Evolutionary conservation across 2,888 invertebrate species (phyloP).

Genomic region (Orthonevra nobilis): DNA sequence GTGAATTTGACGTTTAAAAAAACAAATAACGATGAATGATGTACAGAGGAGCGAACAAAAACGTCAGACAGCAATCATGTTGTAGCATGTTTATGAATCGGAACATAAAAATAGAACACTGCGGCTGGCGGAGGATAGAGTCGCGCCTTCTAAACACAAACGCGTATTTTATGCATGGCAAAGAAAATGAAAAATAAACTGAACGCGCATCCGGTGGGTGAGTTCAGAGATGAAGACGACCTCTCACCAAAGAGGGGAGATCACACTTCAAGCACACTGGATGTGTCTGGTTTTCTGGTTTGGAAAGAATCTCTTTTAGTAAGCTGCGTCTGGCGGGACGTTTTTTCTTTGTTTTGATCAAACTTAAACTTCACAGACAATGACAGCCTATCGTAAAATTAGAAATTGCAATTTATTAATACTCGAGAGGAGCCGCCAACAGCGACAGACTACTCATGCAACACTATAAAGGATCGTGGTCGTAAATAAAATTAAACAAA

Average conservation of each 20-base stretch:
- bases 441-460: too few relatives aligned
- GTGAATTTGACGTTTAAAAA: slow-evolving; percentile 52
- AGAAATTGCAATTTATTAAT: slow-evolving; percentile 55
- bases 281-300: slow-evolving; percentile 44
- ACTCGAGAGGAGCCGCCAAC: not conserved
- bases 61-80: slow-evolving; percentile 31
- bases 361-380: too few relatives aligned
- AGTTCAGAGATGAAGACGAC: slow-evolving; percentile 24
- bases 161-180: slow-evolving; percentile 38
- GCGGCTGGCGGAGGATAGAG: too few relatives aligned
- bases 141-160: slow-evolving; percentile 5
- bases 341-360: slow-evolving; percentile 51
- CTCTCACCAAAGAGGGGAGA: not conserved
- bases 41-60: slow-evolving; percentile 5
- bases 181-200: slow-evolving; percentile 61
- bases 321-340: too few relatives aligned
- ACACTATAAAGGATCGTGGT: slow-evolving; percentile 25
- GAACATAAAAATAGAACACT: slow-evolving; percentile 55
- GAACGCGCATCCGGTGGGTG: slow-evolving; percentile 65
- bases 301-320: slow-evolving; percentile 9
- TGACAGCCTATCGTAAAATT: slow-evolving; percentile 36
- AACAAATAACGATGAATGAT: slow-evolving; percentile 54
- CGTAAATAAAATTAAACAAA: slow-evolving; percentile 26
- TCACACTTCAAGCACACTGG: slow-evolving; percentile 4
- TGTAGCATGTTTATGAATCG: slow-evolving; percentile 37